Evolutionary conservation across 2,113 vertebrate species (phyloP).

Genomic region (Apteryx mantelli): DNA sequence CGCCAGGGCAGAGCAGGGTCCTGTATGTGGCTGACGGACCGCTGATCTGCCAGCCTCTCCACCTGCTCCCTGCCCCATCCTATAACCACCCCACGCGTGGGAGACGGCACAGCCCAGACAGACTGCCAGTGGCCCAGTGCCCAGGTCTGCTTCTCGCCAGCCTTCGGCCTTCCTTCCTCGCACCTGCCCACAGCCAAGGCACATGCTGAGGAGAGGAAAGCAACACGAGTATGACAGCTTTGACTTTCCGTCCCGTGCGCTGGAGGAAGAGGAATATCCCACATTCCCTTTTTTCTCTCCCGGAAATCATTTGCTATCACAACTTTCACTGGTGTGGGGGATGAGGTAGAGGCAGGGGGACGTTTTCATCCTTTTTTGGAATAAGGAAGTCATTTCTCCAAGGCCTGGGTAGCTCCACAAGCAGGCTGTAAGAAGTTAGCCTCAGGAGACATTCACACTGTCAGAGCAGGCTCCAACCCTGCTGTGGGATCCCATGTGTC

Average conservation of each 20-base stretch:
- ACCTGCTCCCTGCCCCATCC: neutral
- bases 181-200: neutral
- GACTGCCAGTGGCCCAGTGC: neutral
- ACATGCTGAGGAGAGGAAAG: neutral
- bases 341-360: neutral
- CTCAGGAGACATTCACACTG: neutral
- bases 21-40: too few relatives aligned
- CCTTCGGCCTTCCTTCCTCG: neutral
- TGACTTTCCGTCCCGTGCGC: neutral
- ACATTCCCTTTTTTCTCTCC: neutral
- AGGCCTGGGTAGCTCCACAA: neutral
- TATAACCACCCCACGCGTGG: too few relatives aligned
- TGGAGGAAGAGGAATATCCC: neutral
- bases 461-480: neutral
- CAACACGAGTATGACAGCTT: neutral
- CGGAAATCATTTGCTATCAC: neutral
- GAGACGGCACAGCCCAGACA: neutral
- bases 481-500: too few relatives aligned
- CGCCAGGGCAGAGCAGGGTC: too few relatives aligned
- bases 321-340: neutral
- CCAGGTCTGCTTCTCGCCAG: neutral
- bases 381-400: neutral
- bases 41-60: neutral
- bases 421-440: neutral
- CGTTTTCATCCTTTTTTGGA: neutral